These are phyloP conservation scores for Amblyopsis hoosieri DNA, from an alignment of 2,797 vertebrate genomes.

Conservation along the genomic window DNA sequence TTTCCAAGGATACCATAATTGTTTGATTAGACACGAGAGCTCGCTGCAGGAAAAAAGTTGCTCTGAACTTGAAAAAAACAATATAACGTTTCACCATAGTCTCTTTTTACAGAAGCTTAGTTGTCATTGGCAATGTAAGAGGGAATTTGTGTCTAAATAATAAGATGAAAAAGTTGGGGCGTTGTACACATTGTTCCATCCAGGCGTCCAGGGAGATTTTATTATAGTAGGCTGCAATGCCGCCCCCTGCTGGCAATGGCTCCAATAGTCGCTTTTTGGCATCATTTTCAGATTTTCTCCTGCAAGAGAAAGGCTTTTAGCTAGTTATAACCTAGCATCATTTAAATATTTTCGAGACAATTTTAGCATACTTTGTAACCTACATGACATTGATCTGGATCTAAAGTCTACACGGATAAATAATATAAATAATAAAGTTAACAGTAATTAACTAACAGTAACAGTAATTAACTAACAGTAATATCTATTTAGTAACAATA, in stretches of 20 bases:
- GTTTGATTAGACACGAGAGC: slow-evolving; percentile 52
- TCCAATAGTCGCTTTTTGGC: background rate
- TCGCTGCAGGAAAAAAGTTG: slow-evolving; percentile 39
- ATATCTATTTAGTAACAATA: no score
- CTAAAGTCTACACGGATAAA: no score
- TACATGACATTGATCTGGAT: no score
- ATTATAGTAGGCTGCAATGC: slow-evolving; percentile 43
- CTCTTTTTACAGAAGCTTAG: slow-evolving; percentile 35
- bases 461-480: no score
- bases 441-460: no score
- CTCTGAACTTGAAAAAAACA: slow-evolving; percentile 40
- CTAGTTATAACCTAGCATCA: no score
- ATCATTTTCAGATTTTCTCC: background rate
- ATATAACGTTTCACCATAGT: background rate
- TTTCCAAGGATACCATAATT: slow-evolving; percentile 71
- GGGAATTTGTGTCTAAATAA: slow-evolving; percentile 29
- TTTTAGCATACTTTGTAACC: no score
- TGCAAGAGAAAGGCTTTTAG: no score
- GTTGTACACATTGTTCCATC: slow-evolving; percentile 81
- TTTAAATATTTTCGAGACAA: no score
- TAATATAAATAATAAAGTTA: no score
- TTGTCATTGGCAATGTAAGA: slow-evolving; percentile 26
- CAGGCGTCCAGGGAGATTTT: slow-evolving; percentile 56
- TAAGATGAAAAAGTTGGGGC: slow-evolving; percentile 72
- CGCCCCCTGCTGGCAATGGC: slow-evolving; percentile 72